Percentiles rank a stretch among this genome's conserved stretches.
Conservation (phyloP, 2,113 vertebrate species). For the Crotalus viridis region DNA sequence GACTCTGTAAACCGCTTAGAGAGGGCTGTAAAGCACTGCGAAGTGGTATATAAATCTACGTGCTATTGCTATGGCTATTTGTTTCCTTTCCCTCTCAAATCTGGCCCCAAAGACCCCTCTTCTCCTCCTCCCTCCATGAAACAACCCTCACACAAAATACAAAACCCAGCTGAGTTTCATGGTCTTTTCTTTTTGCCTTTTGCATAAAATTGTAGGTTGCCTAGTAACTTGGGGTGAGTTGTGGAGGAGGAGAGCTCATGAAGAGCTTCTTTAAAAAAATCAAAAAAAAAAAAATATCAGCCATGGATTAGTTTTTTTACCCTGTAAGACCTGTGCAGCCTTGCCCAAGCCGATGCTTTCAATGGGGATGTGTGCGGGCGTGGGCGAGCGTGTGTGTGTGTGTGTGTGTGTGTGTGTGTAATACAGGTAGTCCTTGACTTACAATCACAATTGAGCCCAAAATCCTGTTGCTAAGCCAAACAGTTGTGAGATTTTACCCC, state of each 20-base stretch:
- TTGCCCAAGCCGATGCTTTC: neutral
- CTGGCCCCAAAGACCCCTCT: neutral
- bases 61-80: neutral
- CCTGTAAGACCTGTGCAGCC: neutral
- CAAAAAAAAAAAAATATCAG: neutral
- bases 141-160: neutral
- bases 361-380: neutral
- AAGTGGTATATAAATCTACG: neutral
- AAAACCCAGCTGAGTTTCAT: neutral
- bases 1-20: neutral
- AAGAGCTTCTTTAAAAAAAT: neutral
- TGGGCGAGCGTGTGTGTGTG: no score
- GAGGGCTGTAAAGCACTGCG: no score
- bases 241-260: neutral
- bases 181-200: neutral
- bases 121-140: neutral
- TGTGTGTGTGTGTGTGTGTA: neutral
- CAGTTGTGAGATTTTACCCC: neutral
- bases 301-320: neutral
- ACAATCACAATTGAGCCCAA: no score
- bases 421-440: neutral
- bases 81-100: neutral
- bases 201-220: slow-evolving; percentile 15
- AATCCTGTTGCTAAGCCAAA: neutral
- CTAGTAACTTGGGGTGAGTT: slow-evolving; percentile 2